Percentiles rank a stretch among this genome's conserved stretches.
Evolutionary conservation across 2,797 vertebrate genomes (phyloP).

Genomic region (Phaenicophaeus curvirostris): DNA sequence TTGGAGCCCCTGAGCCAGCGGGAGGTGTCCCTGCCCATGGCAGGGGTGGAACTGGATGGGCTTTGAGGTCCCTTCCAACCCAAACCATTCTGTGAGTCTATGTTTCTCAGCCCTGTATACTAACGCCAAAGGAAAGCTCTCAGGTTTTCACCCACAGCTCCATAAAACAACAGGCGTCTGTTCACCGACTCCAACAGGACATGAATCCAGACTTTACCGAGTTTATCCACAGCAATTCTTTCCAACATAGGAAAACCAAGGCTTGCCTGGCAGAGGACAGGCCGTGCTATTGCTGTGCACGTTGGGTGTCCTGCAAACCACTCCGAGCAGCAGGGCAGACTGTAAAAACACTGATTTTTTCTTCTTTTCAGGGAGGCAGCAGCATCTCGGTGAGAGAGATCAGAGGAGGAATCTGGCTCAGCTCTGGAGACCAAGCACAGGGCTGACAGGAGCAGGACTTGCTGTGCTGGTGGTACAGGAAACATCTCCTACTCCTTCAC

Average conservation of each 20-base stretch:
- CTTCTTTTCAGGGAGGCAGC: background rate
- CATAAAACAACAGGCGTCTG: slow-evolving; percentile 18
- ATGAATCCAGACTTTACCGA: slow-evolving; percentile 9
- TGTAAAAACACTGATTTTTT: background rate
- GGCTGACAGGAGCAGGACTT: background rate
- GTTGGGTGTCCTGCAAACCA: background rate
- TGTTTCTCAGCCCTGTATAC: rapidly evolving
- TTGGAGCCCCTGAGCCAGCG: no score
- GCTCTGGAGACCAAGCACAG: background rate
- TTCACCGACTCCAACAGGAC: background rate
- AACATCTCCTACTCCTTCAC: background rate
- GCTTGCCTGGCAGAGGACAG: slow-evolving; percentile 1
- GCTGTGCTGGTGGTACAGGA: background rate
- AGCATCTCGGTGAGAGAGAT: background rate
- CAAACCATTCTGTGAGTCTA: no score
- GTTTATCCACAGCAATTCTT: slow-evolving; percentile 28
- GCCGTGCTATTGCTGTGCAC: background rate
- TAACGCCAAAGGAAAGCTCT: background rate
- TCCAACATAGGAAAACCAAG: slow-evolving; percentile 2
- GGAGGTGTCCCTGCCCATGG: no score
- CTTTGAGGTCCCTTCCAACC: no score
- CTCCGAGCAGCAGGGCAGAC: background rate
- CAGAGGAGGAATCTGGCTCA: background rate
- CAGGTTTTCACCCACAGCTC: background rate
- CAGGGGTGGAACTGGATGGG: no score